phyloP scores from a whole-genome alignment of 64 coral and sea anemone genomes.

The Dendronephthya gigantea region DNA sequence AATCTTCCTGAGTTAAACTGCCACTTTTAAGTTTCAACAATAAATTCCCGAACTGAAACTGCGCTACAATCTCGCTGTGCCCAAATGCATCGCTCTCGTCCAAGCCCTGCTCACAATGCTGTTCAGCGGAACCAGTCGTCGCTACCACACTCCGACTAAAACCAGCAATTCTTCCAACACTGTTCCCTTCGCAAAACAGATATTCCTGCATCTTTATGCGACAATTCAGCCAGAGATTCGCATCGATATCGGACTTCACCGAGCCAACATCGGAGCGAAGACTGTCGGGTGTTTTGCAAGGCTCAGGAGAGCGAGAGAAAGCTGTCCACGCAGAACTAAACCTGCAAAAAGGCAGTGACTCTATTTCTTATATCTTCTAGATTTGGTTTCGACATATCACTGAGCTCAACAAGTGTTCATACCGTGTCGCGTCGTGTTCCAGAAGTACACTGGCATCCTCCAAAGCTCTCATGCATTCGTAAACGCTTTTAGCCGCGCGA shows the following conservation, averaged over 20 bases:
- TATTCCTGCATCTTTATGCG: conserved; percentile 54
- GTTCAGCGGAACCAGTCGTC: conserved; percentile 57
- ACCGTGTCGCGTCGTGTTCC: conserved; percentile 67
- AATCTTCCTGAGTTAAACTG: background rate
- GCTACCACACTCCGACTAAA: conserved; percentile 54
- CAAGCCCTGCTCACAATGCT: conserved; percentile 83
- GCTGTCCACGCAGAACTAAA: conserved; percentile 7
- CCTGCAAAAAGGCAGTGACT: background rate
- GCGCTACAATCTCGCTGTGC: conserved; percentile 61
- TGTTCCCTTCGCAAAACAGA: conserved; percentile 61
- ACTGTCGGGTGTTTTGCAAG: background rate
- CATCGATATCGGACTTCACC: conserved; percentile 62
- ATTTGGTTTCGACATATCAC: too few relatives aligned
- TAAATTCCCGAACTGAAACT: conserved; percentile 27
- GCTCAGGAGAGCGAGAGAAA: background rate
- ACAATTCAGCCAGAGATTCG: conserved; percentile 72
- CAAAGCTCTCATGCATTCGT: conserved; percentile 62
- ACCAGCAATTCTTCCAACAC: conserved; percentile 71
- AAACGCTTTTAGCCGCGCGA: background rate
- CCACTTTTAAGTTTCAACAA: background rate
- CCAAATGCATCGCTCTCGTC: conserved; percentile 96
- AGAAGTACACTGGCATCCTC: conserved; percentile 79
- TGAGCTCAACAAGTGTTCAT: background rate
- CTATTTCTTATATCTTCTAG: background rate
- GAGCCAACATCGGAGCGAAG: conserved; percentile 3